These are phyloP conservation scores for Synergus laeviventris DNA, from an alignment of 2,888 invertebrate species.

Conservation along the genomic window DNA sequence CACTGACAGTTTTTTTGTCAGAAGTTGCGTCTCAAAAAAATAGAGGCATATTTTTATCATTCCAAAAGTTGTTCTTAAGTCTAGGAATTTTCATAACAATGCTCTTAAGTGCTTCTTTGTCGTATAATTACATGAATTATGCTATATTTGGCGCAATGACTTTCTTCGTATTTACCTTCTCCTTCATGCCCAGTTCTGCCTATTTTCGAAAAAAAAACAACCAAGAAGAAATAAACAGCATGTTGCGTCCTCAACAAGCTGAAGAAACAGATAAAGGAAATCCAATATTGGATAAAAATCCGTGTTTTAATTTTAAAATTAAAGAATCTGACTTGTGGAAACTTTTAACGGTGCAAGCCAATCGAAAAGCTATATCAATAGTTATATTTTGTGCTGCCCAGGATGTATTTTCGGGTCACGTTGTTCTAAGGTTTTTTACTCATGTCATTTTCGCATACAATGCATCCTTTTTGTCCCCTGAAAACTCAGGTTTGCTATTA, in stretches of 20 bases:
- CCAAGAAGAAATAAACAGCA: constrained; percentile 77
- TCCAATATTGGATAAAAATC: too few relatives aligned
- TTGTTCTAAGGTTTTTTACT: not conserved
- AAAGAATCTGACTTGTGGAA: constrained; percentile 69
- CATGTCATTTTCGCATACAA: not conserved
- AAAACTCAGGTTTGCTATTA: not conserved
- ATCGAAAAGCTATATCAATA: not conserved
- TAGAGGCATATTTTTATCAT: constrained; percentile 79
- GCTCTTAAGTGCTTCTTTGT: constrained; percentile 74
- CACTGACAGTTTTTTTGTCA: constrained; percentile 79
- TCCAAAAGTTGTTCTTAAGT: constrained; percentile 77
- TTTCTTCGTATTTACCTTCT: constrained; percentile 78
- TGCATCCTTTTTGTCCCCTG: not conserved
- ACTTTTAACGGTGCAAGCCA: not conserved
- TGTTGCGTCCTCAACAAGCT: constrained; percentile 72
- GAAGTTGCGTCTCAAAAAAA: constrained; percentile 79
- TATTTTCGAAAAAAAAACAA: constrained; percentile 79
- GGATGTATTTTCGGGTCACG: not conserved
- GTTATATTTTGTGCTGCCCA: not conserved
- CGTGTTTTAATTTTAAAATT: not conserved
- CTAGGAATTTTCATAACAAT: constrained; percentile 72
- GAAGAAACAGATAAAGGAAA: too few relatives aligned
- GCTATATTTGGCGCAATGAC: constrained; percentile 78
- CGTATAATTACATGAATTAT: constrained; percentile 77
- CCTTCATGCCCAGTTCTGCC: constrained; percentile 83